Evolutionary conservation across 2,888 invertebrate species (phyloP), one percentile per base, ranked within the genome.

Genomic region (Choristoneura rosaceana): DNA sequence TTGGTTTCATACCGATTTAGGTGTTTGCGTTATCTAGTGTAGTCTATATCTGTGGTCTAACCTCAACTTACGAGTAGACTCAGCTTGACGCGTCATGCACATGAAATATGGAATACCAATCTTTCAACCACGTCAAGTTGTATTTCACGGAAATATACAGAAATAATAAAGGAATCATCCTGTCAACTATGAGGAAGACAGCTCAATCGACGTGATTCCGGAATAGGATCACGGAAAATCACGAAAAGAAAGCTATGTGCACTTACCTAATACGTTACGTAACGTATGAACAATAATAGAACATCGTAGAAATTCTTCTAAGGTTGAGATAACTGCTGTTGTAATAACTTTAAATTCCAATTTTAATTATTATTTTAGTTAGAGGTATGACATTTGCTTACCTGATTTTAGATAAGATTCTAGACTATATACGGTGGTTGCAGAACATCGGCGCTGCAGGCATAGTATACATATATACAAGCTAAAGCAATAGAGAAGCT

Each of bases 101-200:
- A 55, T 55, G 59, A 59, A 59, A 34, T 34, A 59, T 59, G 34
- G 25, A 55, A 55, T 17, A 55, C 25, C 55, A 55, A 55, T 55
- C 55, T 12, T 25, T 25, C 10, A 55, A 55, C 17, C 52, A 17
- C 5, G 12, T 12, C 25, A 55, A 55, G 55, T 25, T 55, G 25
- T 25, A 25, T 55, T 25, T 55, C 25, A 25, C 9, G 25, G 25
- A 25, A 43, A 61, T 61, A 61, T 61, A 43, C 14, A 12, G 55
- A 25, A 61, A 61, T 14, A 25, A 43, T 43, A 61, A 61, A 10
- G 43, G 43, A 45, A 62, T 62, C n/a, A 45, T 62, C 43, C 25
- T 45, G 62, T 62, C 62, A 62, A 33, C 62, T 10, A 10, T 4
- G 41, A 25, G 61, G 8, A 7, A 62, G 62, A 62, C 62, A 62